Percentiles rank a stretch among this genome's conserved stretches.
Evolutionary conservation across 2,113 vertebrate species (phyloP).

Genomic region (Nicator chloris): DNA sequence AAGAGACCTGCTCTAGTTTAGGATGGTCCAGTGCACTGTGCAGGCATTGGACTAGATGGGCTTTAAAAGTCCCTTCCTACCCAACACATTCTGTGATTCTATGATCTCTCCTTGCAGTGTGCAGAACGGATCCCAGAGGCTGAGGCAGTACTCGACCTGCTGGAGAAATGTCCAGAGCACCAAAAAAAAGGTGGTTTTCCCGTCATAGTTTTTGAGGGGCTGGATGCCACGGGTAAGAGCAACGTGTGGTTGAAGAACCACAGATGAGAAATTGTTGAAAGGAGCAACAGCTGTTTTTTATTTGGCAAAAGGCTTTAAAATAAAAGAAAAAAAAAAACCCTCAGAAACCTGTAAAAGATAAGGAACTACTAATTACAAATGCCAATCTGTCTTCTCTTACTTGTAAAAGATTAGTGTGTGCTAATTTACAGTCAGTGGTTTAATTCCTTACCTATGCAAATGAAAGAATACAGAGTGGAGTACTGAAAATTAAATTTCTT

Average conservation of each 20-base stretch:
- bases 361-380: not conserved
- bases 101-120: slow-evolving; percentile 70
- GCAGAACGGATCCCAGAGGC: slow-evolving; percentile 82
- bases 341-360: not conserved
- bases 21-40: not conserved
- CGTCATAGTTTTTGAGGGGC: slow-evolving; percentile 87
- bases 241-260: fast-evolving
- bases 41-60: not conserved
- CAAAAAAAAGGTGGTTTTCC: slow-evolving; percentile 76
- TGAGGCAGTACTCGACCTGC: slow-evolving; percentile 69
- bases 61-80: not conserved
- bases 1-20: not conserved
- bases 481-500: not conserved
- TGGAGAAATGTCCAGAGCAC: slow-evolving; percentile 63
- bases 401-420: not conserved
- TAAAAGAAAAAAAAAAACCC: not conserved
- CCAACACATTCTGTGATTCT: not conserved
- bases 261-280: not conserved
- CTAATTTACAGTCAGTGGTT: not conserved
- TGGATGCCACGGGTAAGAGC: slow-evolving; percentile 91
- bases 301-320: not conserved
- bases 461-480: not conserved
- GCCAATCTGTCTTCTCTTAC: not conserved
- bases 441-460: not conserved
- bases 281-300: not conserved